Conservation (phyloP, 30 jellyfish, hydroid and myxozoan species). For the Hydractinia symbiolongicarpus region DNA sequence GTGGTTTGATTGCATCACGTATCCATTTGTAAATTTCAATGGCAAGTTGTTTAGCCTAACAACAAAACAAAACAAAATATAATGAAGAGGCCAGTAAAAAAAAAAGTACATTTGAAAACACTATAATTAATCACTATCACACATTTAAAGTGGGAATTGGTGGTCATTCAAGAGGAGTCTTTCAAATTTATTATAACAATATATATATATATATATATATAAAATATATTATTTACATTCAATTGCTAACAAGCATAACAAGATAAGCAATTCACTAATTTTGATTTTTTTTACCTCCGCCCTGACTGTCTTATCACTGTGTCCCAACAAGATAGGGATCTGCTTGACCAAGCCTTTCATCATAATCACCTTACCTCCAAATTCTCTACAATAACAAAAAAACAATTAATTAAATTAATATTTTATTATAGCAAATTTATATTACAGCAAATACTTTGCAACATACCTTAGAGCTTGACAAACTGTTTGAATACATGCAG, state of each 20-base stretch:
- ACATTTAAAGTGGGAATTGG: no score
- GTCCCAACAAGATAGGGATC: constrained; percentile 71
- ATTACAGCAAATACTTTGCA: background rate
- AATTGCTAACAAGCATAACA: no score
- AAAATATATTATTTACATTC: no score
- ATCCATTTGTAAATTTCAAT: constrained; percentile 89
- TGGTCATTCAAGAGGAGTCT: no score
- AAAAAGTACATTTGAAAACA: no score
- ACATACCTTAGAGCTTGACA: constrained; percentile 67
- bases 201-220: no score
- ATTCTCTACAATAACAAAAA: constrained; percentile 54
- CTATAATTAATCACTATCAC: no score
- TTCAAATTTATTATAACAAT: no score
- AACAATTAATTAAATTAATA: background rate
- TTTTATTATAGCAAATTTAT: background rate
- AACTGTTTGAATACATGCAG: constrained; percentile 61
- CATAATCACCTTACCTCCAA: constrained; percentile 85
- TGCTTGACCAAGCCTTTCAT: constrained; percentile 81
- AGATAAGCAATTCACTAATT: no score
- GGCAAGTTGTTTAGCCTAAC: constrained; percentile 74
- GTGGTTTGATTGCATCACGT: constrained; percentile 86
- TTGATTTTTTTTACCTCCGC: constrained; percentile 47
- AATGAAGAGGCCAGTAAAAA: no score
- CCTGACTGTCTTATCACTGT: constrained; percentile 87
- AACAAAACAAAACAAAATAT: background rate